Evolutionary conservation across 2,888 invertebrate species (phyloP).

Genomic region (Drosophila mimica): DNA sequence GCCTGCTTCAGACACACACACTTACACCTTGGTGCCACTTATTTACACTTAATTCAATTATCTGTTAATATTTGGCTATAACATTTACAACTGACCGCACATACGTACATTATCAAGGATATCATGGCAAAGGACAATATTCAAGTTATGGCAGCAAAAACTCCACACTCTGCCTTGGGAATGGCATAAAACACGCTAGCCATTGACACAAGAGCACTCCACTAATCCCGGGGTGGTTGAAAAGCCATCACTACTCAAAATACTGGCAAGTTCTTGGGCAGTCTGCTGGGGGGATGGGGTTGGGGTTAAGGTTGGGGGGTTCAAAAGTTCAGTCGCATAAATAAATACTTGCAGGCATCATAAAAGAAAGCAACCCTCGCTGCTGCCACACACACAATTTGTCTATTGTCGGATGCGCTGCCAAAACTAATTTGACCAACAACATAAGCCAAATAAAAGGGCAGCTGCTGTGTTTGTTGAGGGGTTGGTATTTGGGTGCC

Average conservation of each 20-base stretch:
- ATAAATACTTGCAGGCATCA: constrained; percentile 54
- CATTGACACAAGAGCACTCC: constrained; percentile 24
- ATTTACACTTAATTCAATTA: constrained; percentile 80
- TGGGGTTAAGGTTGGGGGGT: constrained; percentile 6
- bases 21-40: constrained; percentile 46
- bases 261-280: background rate
- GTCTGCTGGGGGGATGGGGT: background rate
- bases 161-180: constrained; percentile 1
- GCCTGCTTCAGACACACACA: constrained; percentile 14
- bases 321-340: constrained; percentile 60
- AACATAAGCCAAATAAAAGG: constrained; percentile 43
- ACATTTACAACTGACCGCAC: constrained; percentile 37
- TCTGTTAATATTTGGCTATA: constrained; percentile 77
- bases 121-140: constrained; percentile 39
- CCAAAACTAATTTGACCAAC: constrained; percentile 67
- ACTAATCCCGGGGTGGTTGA: constrained; percentile 34
- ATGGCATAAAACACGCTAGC: constrained; percentile 49
- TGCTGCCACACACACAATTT: constrained; percentile 12
- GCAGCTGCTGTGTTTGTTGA: constrained; percentile 6
- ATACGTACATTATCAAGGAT: background rate
- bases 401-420: constrained; percentile 32
- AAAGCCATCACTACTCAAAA: constrained; percentile 23
- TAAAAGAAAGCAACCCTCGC: constrained; percentile 35
- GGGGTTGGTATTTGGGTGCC: constrained; percentile 21
- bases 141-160: constrained; percentile 41